Percentiles rank a stretch among this genome's conserved stretches.
Conservation (phyloP, 2,113 vertebrate genomes). For the Illadopsis cleaveri region DNA sequence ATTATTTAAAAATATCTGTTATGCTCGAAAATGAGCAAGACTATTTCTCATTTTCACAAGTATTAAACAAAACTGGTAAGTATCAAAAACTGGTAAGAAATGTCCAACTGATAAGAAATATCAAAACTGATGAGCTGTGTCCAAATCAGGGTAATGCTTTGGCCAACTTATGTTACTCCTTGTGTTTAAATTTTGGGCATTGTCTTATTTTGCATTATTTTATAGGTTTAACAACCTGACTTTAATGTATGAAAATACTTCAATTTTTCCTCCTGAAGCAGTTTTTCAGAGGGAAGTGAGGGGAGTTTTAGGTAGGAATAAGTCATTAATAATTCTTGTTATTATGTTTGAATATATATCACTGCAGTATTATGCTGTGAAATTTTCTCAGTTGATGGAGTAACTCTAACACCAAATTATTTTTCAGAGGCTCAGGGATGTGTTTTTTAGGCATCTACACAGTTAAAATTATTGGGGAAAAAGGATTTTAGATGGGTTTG, state of each 20-base stretch:
- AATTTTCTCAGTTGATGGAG: not conserved
- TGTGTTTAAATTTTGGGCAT: not conserved
- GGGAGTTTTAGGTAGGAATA: not conserved
- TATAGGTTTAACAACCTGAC: rapidly evolving
- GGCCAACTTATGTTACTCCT: rapidly evolving
- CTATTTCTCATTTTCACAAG: not conserved
- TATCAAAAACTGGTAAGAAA: not conserved
- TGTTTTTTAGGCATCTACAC: not conserved
- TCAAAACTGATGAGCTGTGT: not conserved
- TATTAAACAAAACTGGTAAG: not conserved
- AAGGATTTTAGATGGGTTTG: not conserved
- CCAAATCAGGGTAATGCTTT: not conserved
- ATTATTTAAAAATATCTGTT: not conserved
- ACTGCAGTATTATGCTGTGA: rapidly evolving
- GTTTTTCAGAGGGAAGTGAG: not conserved
- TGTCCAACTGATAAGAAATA: not conserved
- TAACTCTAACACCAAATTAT: not conserved
- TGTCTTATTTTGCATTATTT: not conserved
- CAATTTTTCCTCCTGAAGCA: not conserved
- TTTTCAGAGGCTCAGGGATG: not conserved
- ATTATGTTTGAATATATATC: not conserved
- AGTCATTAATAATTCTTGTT: not conserved
- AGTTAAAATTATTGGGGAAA: not conserved
- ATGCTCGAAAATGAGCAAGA: not conserved
- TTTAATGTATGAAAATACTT: not conserved